Base-by-base conservation (phyloP, 2,113 vertebrate species). In the Indicator indicator region DNA sequence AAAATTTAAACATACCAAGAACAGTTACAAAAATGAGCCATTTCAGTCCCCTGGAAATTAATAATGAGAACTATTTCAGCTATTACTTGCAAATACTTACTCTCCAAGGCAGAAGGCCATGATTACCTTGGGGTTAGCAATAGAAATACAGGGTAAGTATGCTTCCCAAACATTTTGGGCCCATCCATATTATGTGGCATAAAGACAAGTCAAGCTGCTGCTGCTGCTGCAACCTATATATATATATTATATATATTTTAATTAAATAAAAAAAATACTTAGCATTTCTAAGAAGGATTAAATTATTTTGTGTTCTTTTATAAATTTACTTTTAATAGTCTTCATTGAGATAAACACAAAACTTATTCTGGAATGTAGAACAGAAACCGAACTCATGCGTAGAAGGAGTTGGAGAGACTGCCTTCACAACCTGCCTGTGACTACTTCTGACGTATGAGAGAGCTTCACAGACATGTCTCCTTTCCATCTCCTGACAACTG, bases 21-120 rank as follows among this genome's bases (percentile, higher is more conserved):
- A 89, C 50, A 69, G 12, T 67, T 46, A 62, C 32, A 86, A 93
- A 86, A 85, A 38, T 13, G 56, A 91, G 42, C 6, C 81, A 80
- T 77, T 95, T 82, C 58, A 85, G 72, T 76, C 69, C 86, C 62
- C 38, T 95, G 88, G 90, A 95, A 94, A 88, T 83, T 30, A 74
- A 48, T 89, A 73, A 83, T 50, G 17, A 87, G 60, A 93, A 63
- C 36, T 79, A 36, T 46, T 90, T 93, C 55, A 69, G 32, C 18
- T 52, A 70, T 67, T 89, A 86, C 9, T 83, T 85, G 55, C 24
- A 93, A 91, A 70, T 73, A 83, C 63, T 77, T 85, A 65, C 20
- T 63, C 48, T 89, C 33, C 42, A 81, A 88, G 46, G 63, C 68
- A 87, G 11, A 19, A 83, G 30, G 46, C 20, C 30, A 69, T 17